A percentile compares a stretch with the other conserved stretches of the same genome.
Conservation (phyloP, 1,140 invertebrate genomes). For the Nasonia giraulti region DNA sequence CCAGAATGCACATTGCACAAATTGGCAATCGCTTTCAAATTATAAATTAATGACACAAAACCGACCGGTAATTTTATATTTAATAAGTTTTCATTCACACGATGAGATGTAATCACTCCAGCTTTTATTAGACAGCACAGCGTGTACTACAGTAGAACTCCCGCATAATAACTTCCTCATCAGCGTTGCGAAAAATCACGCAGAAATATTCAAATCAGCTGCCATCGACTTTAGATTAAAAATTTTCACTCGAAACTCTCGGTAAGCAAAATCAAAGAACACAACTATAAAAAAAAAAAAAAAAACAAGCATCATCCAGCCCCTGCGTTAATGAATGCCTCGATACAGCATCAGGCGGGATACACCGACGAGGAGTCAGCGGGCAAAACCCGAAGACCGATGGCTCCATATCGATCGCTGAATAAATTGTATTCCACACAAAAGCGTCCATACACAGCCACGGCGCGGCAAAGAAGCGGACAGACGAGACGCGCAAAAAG, state of each 20-base stretch:
- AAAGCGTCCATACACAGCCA: background rate
- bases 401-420: constrained; percentile 12
- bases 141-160: no score
- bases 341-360: background rate
- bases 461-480: background rate
- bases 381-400: background rate
- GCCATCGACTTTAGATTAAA: constrained; percentile 19
- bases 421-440: background rate
- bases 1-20: no score
- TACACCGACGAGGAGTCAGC: background rate
- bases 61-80: no score
- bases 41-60: no score
- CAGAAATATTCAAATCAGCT: background rate
- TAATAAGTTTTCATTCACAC: background rate
- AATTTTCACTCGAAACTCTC: background rate
- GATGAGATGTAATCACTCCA: background rate
- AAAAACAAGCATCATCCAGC: background rate
- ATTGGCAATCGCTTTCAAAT: no score
- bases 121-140: no score
- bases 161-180: no score
- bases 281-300: background rate
- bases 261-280: background rate
- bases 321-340: background rate
- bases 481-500: background rate
- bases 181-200: no score